Evolutionary conservation across 2,113 vertebrate genomes (phyloP), one percentile per base, ranked within the genome.

Genomic region (Megalops atlanticus): DNA sequence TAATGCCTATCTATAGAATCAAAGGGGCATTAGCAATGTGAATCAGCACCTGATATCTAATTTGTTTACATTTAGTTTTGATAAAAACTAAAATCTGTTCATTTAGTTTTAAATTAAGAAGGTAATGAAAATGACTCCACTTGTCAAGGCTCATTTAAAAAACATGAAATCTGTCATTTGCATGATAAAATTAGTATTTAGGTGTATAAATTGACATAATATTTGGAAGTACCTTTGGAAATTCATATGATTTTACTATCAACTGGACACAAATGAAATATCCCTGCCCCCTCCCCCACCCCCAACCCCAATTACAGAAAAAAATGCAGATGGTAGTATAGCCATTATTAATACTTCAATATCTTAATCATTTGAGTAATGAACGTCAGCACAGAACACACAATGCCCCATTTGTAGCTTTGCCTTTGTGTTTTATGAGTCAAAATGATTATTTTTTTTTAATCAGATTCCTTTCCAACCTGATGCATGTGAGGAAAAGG

Each of bases 71-170:
- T 6, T 64, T 73, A 43, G 43, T 80, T 79, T 71, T 80, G 24
- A 49, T 33, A 39, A 80, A 80, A 80, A 31, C 41, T 80, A n/a
- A n/a, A n/a, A 45, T 73, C 69, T 80, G 31, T 39, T 52, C 78
- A 36, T 47, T 73, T 41, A 24, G 35, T 52, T 74, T 54, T 31
- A 27, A 80, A 74, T 80, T 80, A 80, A 73, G 45, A 74, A 80
- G 41, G 70, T 54, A 40, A 80, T 52, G 27, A 24, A 54, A 80
- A 12, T 74, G 45, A 54, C 40, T 72, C 69, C 78, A 16, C 78
- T 73, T 49, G 69, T 73, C 45, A 72, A 18, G 45, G n/a, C 36
- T 68, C 41, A 38, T 80, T 47, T 39, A 54, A 64, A 64, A 80
- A 72, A 73, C 36, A 80, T 54, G 21, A 54, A 80, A 54, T 73